phyloP scores from a whole-genome alignment of 1,140 invertebrate genomes.

The Brachionus plicatilis region DNA sequence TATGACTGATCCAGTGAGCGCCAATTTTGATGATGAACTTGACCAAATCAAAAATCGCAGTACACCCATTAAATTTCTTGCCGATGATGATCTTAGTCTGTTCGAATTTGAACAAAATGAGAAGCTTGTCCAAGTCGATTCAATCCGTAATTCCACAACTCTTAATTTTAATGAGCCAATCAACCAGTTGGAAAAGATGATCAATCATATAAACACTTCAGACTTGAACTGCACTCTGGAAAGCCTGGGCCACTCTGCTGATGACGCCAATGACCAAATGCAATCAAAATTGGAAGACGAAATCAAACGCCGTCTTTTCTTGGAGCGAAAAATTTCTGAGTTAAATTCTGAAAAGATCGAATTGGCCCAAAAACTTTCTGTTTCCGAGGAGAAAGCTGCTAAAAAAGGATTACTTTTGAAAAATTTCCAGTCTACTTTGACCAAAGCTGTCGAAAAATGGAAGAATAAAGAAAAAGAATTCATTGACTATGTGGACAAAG shows the following conservation, averaged over 20 bases:
- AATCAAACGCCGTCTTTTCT: not conserved
- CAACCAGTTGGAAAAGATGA: constrained; percentile 1
- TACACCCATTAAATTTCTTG: constrained; percentile 1
- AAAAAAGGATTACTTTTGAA: constrained; percentile 20
- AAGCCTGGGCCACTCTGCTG: not conserved
- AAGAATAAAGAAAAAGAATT: constrained; percentile 1
- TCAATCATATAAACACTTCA: not conserved
- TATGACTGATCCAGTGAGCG: not conserved
- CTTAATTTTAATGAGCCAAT: not conserved
- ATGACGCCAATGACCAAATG: not conserved
- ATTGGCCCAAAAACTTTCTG: not conserved
- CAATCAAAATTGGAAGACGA: not conserved
- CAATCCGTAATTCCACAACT: not conserved
- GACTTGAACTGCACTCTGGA: not conserved
- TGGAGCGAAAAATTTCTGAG: constrained; percentile 24
- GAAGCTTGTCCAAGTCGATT: not conserved
- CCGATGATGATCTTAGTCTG: not conserved
- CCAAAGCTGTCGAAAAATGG: constrained; percentile 1
- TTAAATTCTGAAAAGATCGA: not conserved
- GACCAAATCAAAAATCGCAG: not conserved
- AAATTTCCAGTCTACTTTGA: not conserved
- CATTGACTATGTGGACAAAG: not conserved
- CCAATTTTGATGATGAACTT: not conserved
- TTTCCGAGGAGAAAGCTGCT: not conserved
- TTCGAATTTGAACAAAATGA: constrained; percentile 10